A percentile compares a stretch with the other conserved stretches of the same genome.
These are phyloP conservation scores for Eidolon dupreanum DNA, from an alignment of 2,797 vertebrate genomes.

Conservation along the genomic window DNA sequence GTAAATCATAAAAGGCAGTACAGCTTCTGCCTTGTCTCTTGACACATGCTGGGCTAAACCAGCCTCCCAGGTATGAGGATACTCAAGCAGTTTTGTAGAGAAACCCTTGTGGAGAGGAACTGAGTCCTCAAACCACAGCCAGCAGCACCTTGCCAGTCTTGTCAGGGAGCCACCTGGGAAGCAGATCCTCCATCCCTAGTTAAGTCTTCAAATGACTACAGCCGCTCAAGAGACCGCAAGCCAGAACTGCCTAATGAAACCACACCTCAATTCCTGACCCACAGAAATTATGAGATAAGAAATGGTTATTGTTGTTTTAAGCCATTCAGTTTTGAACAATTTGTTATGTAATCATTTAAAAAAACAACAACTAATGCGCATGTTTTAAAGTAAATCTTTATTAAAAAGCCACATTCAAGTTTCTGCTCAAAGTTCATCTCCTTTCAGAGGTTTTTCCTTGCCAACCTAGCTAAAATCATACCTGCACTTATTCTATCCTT, in stretches of 20 bases:
- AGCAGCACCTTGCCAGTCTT: not conserved
- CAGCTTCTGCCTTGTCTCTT: not conserved
- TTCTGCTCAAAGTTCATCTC: conserved; percentile 17
- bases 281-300: conserved; percentile 24
- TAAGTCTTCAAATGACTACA: not conserved
- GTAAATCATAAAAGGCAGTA: conserved; percentile 6
- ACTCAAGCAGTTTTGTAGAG: not conserved
- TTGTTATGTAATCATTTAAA: not conserved
- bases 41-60: not conserved
- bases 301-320: conserved; percentile 28
- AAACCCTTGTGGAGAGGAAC: not conserved
- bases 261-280: not conserved
- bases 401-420: not conserved
- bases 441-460: not conserved
- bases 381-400: conserved; percentile 13
- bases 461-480: not conserved
- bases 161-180: not conserved
- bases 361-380: not conserved
- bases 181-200: not conserved
- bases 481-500: not conserved
- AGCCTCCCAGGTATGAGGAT: not conserved
- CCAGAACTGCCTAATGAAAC: not conserved
- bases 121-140: not conserved
- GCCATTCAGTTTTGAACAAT: not conserved
- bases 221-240: not conserved